Base-by-base conservation (phyloP, 2,888 invertebrate species). In the Eupithecia vulgata region DNA sequence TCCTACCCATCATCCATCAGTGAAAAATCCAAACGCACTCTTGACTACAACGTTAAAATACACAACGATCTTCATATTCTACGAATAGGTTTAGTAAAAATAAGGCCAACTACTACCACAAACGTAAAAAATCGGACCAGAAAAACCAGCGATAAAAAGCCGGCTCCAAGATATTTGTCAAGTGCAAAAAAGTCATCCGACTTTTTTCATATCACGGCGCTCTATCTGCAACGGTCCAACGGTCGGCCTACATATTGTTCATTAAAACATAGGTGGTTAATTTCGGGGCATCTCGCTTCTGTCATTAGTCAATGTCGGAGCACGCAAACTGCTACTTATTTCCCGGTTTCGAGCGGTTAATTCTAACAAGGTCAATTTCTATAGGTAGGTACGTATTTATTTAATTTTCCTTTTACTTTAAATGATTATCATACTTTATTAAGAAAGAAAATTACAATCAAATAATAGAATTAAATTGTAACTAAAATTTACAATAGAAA, bases 301-400 rank as follows among this genome's bases (percentile, higher is more conserved):
- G 87, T 90, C 91, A 91, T 92, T 89, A 91, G 87, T 91, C 90
- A 91, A 90, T 88, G 92, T 90, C 88, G 81, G 83, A 82, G 81
- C 92, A 93, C 91, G 91, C 92, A 83, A 91, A 86, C 85, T 82
- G 79, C 90, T 87, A 85, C 85, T 89, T 87, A 75, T 65, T 75
- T 75, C 71, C 72, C 17, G 40, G 57, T 72, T 74, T 73, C 73
- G 62, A 72, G 70, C 61, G 34, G 67, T 37, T 71, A 45, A 21
- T 70, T 69, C 48, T 37, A 52, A 67, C 35, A 67, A 67, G 64
- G 72, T 70, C 70, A 72, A 67, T 5, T 35, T 30, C 52, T 57
- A 17, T 17, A n/a, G n/a, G n/a, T n/a, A n/a, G n/a, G n/a, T n/a
- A 40, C 30, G 4, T 30, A 30, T 30, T 42, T 52, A 21, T 52